Base-by-base conservation (phyloP, 2,888 invertebrate genomes). In the Diarsia mendica region DNA sequence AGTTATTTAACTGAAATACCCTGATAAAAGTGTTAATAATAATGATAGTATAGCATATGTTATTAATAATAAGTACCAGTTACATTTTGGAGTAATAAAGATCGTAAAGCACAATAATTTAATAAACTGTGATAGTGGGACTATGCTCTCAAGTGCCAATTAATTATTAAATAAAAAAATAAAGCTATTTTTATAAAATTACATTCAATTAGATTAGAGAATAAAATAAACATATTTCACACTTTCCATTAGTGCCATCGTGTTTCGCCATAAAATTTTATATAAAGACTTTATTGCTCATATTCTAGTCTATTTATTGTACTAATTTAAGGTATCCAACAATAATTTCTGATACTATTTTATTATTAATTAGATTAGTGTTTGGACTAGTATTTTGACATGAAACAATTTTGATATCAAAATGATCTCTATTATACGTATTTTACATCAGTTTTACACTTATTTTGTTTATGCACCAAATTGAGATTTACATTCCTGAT, bases 231-330 rank as follows among this genome's bases (percentile, higher is more conserved):
- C 68, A 77, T 79, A 80, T 83, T 79, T 84, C 82, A 76, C 80
- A 84, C 84, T 84, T 89, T 86, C 71, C 82, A 88, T 89, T 90
- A 90, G 95, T 95, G 95, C 95, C 95, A 95, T 95, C 85, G 87
- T 87, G 81, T 90, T 92, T 85, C 93, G 95, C 95, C 95, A 95
- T 95, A 93, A 91, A 91, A 89, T 83, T 85, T 88, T 91, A 90
- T 90, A 89, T 90, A 89, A 92, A 94, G 93, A 94, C 93, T 94
- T 92, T 93, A 93, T 95, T 96, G 96, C 96, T 96, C 96, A 96
- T 95, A 92, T 94, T 96, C 96, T 96, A 96, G 96, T 96, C 96
- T 96, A 94, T 93, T 94, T 93, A 91, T 90, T 90, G 83, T 91
- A 88, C 82, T 87, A 81, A 79, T 79, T 75, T 88, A 86, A 86